Percentiles rank a stretch among this genome's conserved stretches.
phyloP scores from a whole-genome alignment of 2,888 invertebrate species.

The Machimus rusticus region DNA sequence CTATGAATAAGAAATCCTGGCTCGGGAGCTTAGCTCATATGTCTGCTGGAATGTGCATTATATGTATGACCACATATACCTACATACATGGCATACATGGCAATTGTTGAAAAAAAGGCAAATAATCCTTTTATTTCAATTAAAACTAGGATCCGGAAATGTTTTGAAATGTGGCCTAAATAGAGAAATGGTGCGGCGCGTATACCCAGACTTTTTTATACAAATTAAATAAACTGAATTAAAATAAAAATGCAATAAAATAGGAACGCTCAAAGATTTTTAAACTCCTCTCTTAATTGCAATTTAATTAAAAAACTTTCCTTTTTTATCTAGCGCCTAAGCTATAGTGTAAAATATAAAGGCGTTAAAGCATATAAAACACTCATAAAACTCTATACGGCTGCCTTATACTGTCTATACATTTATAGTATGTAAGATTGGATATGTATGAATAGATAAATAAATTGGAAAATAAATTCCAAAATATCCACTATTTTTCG shows the following conservation, averaged over 20 bases:
- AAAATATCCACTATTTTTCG: no score
- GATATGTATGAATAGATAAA: no score
- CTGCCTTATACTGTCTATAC: no score
- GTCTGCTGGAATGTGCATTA: not conserved
- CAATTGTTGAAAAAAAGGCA: not conserved
- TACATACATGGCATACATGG: no score
- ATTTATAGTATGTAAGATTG: no score
- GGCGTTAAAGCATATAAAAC: not conserved
- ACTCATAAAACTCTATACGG: no score
- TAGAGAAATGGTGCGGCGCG: not conserved
- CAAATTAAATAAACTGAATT: not conserved
- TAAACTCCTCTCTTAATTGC: not conserved
- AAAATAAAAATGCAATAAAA: not conserved
- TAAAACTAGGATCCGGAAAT: not conserved
- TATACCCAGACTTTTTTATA: not conserved
- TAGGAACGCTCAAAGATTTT: not conserved
- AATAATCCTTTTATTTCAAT: not conserved
- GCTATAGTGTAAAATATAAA: not conserved
- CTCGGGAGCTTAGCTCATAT: not conserved
- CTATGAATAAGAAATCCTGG: not conserved
- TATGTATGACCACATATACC: not conserved
- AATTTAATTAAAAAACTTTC: not conserved
- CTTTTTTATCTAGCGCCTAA: not conserved
- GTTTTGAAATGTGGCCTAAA: not conserved
- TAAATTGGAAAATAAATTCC: no score